Conservation (phyloP, 2,888 invertebrate species). For the Tanytarsus gracilentus region DNA sequence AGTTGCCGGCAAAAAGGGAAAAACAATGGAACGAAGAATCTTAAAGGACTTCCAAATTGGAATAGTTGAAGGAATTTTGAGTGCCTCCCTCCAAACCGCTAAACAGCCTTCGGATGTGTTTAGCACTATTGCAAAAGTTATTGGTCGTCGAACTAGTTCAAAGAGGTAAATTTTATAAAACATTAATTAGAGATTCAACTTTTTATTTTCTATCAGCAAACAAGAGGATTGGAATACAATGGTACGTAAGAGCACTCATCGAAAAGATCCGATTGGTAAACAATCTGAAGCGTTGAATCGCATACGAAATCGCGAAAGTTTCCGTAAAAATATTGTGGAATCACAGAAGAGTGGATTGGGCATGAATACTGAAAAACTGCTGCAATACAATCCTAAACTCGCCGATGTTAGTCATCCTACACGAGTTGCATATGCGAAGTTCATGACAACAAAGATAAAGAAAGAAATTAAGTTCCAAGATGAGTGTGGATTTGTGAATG, state of each 20-base stretch:
- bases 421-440: constrained; percentile 77
- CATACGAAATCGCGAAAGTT: constrained; percentile 56
- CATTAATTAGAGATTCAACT: neutral
- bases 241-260: constrained; percentile 60
- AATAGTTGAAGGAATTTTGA: constrained; percentile 71
- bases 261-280: constrained; percentile 69
- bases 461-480: constrained; percentile 44
- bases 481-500: constrained; percentile 31
- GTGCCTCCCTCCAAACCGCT: constrained; percentile 56
- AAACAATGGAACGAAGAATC: constrained; percentile 76
- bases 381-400: constrained; percentile 73
- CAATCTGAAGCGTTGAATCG: constrained; percentile 56
- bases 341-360: constrained; percentile 52
- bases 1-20: constrained; percentile 75
- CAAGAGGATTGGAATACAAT: constrained; percentile 80
- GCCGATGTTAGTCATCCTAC: constrained; percentile 66
- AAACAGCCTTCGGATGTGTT: constrained; percentile 71
- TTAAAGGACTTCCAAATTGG: constrained; percentile 87
- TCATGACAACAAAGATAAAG: constrained; percentile 66
- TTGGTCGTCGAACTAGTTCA: constrained; percentile 50
- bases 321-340: constrained; percentile 60
- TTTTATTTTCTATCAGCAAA: constrained; percentile 39
- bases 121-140: constrained; percentile 71
- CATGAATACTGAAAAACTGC: constrained; percentile 62
- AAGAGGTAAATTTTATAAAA: constrained; percentile 4